These are phyloP conservation scores for Byasa hedistus DNA, from an alignment of 2,888 invertebrate species.

Conservation along the genomic window DNA sequence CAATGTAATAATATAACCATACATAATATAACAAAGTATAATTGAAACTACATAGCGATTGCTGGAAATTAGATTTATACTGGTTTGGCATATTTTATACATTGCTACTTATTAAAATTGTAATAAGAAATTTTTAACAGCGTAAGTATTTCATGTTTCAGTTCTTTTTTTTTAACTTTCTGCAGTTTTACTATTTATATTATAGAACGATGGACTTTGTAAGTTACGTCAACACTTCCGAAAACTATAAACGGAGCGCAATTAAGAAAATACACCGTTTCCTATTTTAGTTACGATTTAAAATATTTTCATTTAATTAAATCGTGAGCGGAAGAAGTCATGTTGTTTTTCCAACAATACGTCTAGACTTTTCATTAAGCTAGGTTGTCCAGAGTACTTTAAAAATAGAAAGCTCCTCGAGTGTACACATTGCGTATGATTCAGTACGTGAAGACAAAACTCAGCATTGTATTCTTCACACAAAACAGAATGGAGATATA, in stretches of 20 bases:
- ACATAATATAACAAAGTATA: too few species aligned
- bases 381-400: conserved; percentile 19
- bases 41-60: too few species aligned
- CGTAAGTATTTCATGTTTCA: too few species aligned
- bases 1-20: too few species aligned
- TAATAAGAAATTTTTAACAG: too few species aligned
- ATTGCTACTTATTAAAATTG: too few species aligned
- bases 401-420: conserved; percentile 12
- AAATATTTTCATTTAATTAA: neutral
- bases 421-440: conserved; percentile 17
- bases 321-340: neutral
- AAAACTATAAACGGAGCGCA: neutral
- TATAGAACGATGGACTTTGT: neutral
- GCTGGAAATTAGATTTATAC: too few species aligned
- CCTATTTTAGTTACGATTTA: neutral
- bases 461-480: conserved; percentile 7
- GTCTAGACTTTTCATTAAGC: conserved; percentile 62
- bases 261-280: neutral
- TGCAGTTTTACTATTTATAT: neutral
- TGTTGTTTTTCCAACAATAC: conserved; percentile 38
- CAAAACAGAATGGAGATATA: conserved; percentile 6
- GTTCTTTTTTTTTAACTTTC: neutral
- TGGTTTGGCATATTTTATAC: too few species aligned
- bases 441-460: conserved; percentile 10
- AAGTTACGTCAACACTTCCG: neutral